Conservation (phyloP, 2,888 invertebrate species). For the Trachelus tabidus region DNA sequence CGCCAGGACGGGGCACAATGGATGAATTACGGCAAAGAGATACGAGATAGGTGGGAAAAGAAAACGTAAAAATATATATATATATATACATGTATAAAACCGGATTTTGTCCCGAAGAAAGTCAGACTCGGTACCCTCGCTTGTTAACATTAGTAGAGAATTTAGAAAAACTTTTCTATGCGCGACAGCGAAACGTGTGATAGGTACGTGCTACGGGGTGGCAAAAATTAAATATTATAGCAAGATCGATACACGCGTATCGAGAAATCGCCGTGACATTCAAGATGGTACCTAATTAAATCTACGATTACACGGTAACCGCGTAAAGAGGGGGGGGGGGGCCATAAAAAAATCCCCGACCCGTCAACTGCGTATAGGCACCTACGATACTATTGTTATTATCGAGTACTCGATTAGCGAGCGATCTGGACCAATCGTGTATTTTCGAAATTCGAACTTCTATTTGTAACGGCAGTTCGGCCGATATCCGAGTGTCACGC, state of each 20-base stretch:
- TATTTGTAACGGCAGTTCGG: neutral
- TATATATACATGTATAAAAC: neutral
- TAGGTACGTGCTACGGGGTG: neutral
- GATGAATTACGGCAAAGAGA: neutral
- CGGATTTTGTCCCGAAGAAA: neutral
- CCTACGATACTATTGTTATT: neutral
- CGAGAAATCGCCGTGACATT: too few species aligned
- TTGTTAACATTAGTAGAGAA: neutral
- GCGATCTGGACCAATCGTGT: constrained; percentile 22
- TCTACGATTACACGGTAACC: too few species aligned
- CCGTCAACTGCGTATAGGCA: neutral
- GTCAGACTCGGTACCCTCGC: neutral
- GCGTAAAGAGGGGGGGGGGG: too few species aligned
- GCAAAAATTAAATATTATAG: too few species aligned
- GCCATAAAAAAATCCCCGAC: too few species aligned
- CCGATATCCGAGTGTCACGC: neutral
- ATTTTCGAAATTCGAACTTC: constrained; percentile 17
- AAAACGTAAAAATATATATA: neutral
- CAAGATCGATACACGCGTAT: too few species aligned
- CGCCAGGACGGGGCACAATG: neutral
- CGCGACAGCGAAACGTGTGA: neutral
- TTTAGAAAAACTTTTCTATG: neutral
- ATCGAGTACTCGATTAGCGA: constrained; percentile 11
- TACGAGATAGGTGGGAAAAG: neutral
- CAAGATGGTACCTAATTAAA: too few species aligned